Evolutionary conservation across 2,888 invertebrate species (phyloP).

Genomic region (Sussaba pulchella): DNA sequence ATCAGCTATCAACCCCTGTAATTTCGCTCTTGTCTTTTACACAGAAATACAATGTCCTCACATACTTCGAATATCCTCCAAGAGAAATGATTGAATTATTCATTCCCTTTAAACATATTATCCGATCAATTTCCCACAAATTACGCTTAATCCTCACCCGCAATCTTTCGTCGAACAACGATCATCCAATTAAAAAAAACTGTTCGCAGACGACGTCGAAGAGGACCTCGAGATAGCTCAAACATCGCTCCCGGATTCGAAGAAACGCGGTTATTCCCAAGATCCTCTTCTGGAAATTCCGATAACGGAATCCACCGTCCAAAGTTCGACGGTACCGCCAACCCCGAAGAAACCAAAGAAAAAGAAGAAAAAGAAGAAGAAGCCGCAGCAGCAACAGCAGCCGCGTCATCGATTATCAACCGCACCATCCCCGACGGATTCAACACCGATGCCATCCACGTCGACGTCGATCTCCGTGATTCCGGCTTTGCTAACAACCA

Average conservation of each 20-base stretch:
- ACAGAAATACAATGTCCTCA: too few species aligned
- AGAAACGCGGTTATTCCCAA: slow-evolving; percentile 69
- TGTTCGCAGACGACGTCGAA: slow-evolving; percentile 69
- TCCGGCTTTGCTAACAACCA: slow-evolving; percentile 66
- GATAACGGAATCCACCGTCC: slow-evolving; percentile 43
- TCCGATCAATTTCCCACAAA: too few species aligned
- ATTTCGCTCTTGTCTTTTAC: too few species aligned
- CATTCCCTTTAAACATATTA: too few species aligned
- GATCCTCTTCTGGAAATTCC: slow-evolving; percentile 44
- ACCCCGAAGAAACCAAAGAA: slow-evolving; percentile 73
- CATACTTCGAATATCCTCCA: too few species aligned
- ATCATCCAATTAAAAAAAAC: background rate
- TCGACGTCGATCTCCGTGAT: slow-evolving; percentile 51
- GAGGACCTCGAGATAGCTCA: slow-evolving; percentile 61
- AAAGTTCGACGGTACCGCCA: slow-evolving; percentile 11
- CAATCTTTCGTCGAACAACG: slow-evolving; percentile 24
- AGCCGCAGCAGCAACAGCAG: slow-evolving; percentile 61
- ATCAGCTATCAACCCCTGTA: too few species aligned
- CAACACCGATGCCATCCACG: slow-evolving; percentile 43
- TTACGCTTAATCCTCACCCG: slow-evolving; percentile 19
- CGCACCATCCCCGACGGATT: slow-evolving; percentile 54
- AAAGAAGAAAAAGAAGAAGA: slow-evolving; percentile 76
- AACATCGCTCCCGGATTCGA: slow-evolving; percentile 58
- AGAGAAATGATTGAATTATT: too few species aligned
- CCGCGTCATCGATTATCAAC: slow-evolving; percentile 62